A percentile compares a stretch with the other conserved stretches of the same genome.
Evolutionary conservation across 2,888 invertebrate genomes (phyloP).

Genomic region (Sphaeridia pumilis): DNA sequence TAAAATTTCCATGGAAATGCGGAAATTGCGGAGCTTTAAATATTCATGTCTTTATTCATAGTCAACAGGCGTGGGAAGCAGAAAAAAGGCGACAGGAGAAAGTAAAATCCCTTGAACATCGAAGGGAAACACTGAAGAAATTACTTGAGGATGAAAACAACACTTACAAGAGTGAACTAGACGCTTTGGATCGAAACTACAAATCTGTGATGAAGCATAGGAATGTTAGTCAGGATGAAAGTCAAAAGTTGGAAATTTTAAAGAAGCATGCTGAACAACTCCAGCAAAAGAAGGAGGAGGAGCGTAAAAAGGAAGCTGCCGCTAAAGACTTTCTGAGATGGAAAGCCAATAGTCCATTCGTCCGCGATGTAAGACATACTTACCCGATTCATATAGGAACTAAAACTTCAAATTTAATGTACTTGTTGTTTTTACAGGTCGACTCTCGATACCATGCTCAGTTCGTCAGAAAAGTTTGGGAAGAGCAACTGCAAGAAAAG

Average conservation of each 20-base stretch:
- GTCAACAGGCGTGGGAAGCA: neutral
- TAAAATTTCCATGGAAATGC: too few relatives aligned
- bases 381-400: neutral
- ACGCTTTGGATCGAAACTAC: conserved; percentile 10
- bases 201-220: conserved; percentile 2
- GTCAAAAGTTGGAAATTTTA: conserved; percentile 8
- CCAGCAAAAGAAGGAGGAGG: conserved; percentile 9
- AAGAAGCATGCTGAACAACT: conserved; percentile 2
- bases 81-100: neutral
- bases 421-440: conserved; percentile 4
- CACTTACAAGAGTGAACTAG: conserved; percentile 4
- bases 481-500: conserved; percentile 13
- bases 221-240: neutral
- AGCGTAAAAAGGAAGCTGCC: conserved; percentile 14
- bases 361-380: conserved; percentile 12
- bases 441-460: conserved; percentile 11
- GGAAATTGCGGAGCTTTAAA: too few relatives aligned
- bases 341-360: conserved; percentile 9
- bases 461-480: conserved; percentile 14
- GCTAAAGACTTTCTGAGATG: conserved; percentile 12
- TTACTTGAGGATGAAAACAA: conserved; percentile 6
- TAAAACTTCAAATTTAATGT: neutral
- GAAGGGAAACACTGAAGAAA: conserved; percentile 8
- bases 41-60: too few relatives aligned
- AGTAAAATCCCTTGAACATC: neutral